Conservation (phyloP, 2,113 vertebrate genomes). For the Acanthochromis polyacanthus region DNA sequence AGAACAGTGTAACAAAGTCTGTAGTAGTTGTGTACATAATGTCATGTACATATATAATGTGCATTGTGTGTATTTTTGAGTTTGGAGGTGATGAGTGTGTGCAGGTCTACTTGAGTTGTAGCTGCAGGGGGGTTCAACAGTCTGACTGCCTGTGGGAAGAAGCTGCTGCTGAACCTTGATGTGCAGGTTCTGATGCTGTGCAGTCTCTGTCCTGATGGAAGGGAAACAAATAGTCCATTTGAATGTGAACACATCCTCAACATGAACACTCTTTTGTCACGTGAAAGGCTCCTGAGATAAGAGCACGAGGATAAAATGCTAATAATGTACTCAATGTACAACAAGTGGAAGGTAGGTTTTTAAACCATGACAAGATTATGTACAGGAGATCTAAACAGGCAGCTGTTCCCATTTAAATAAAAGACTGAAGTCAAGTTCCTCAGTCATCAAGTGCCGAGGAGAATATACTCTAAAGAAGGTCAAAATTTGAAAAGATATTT, state of each 20-base stretch:
- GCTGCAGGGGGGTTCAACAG: too few species aligned
- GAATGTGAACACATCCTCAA: neutral
- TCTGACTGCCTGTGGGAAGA: too few species aligned
- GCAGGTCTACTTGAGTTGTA: too few species aligned
- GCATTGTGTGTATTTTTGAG: too few species aligned
- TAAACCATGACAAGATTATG: constrained; percentile 13
- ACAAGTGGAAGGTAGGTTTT: neutral
- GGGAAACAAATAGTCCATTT: too few species aligned
- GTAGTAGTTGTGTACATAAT: too few species aligned
- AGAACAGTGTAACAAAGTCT: too few species aligned
- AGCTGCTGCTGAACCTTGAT: too few species aligned
- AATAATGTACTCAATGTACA: neutral
- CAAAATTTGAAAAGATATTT: neutral
- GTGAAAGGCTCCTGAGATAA: constrained; percentile 8
- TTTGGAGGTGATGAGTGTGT: too few species aligned
- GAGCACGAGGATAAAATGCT: constrained; percentile 8
- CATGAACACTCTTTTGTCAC: neutral
- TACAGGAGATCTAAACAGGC: neutral
- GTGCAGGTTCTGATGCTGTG: too few species aligned
- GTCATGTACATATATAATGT: too few species aligned
- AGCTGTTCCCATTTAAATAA: constrained; percentile 7
- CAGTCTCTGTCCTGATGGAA: too few species aligned
- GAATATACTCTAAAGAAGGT: neutral
- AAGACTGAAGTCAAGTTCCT: neutral
- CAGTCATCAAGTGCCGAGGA: neutral